These are phyloP conservation scores for Cladorhizidae sp. DNA, from an alignment of 37 sponge, comb jelly and placozoan species.

Conservation along the genomic window DNA sequence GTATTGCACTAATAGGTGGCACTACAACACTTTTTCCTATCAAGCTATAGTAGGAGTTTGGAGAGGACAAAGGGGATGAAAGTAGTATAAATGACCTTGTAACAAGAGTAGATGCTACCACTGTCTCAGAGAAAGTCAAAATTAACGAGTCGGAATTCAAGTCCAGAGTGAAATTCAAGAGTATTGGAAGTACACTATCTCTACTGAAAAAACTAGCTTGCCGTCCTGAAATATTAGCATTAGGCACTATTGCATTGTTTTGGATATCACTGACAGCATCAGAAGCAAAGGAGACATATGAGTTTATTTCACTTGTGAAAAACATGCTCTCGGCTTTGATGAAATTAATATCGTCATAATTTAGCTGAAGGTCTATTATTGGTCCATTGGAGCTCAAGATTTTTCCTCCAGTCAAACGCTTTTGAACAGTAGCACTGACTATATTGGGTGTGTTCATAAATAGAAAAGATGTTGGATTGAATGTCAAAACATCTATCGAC, in stretches of 20 bases:
- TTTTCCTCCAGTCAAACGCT: slow-evolving; percentile 65
- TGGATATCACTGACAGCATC: slow-evolving; percentile 67
- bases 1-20: slow-evolving; percentile 41
- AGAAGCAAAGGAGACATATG: slow-evolving; percentile 67
- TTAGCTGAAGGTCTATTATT: slow-evolving; percentile 44
- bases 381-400: slow-evolving; percentile 40
- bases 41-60: slow-evolving; percentile 18
- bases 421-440: slow-evolving; percentile 45
- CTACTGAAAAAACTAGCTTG: slow-evolving; percentile 45
- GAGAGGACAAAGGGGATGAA: slow-evolving; percentile 17
- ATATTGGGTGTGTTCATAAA: slow-evolving; percentile 84
- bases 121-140: slow-evolving; percentile 88
- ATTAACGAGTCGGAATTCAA: slow-evolving; percentile 60
- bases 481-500: slow-evolving; percentile 64
- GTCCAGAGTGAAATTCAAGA: slow-evolving; percentile 76
- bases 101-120: slow-evolving; percentile 46
- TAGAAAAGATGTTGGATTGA: slow-evolving; percentile 54
- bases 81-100: slow-evolving; percentile 48
- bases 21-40: slow-evolving; percentile 29
- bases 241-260: slow-evolving; percentile 66
- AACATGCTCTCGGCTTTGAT: slow-evolving; percentile 79
- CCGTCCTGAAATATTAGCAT: slow-evolving; percentile 53
- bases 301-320: slow-evolving; percentile 78
- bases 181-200: slow-evolving; percentile 56
- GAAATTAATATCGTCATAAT: slow-evolving; percentile 68